Evolutionary conservation across 2,113 vertebrate species (phyloP).

Genomic region (Eonycteris spelaea): DNA sequence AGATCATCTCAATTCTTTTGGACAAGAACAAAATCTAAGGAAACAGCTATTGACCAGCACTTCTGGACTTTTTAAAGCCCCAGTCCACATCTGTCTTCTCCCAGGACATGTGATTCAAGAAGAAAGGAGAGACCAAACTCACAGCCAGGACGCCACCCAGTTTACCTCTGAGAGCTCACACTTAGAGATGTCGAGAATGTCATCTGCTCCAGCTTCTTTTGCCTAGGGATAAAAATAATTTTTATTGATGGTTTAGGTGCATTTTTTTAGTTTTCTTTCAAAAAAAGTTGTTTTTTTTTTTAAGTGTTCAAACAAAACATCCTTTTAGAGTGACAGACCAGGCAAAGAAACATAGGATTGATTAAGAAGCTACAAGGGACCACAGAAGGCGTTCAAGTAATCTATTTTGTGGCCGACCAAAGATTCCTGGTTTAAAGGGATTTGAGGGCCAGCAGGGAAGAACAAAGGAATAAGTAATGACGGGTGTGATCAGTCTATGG

Average conservation of each 20-base stretch:
- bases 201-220: constrained; percentile 95
- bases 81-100: neutral
- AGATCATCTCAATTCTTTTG: neutral
- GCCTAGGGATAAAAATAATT: constrained; percentile 81
- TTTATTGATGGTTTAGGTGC: no score
- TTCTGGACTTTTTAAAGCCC: neutral
- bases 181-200: constrained; percentile 92
- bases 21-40: neutral
- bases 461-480: neutral
- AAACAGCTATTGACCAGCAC: neutral
- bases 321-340: neutral
- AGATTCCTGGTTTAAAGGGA: neutral
- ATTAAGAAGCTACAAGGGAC: neutral
- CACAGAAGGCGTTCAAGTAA: neutral
- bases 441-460: neutral
- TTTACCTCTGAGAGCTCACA: constrained; percentile 95
- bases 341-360: neutral
- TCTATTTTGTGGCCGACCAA: neutral
- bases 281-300: neutral
- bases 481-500: neutral
- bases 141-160: neutral
- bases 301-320: neutral
- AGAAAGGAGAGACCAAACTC: neutral
- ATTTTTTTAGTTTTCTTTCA: no score
- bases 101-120: neutral